phyloP scores from a whole-genome alignment of 2,113 vertebrate species.

The Salvelinus fontinalis region DNA sequence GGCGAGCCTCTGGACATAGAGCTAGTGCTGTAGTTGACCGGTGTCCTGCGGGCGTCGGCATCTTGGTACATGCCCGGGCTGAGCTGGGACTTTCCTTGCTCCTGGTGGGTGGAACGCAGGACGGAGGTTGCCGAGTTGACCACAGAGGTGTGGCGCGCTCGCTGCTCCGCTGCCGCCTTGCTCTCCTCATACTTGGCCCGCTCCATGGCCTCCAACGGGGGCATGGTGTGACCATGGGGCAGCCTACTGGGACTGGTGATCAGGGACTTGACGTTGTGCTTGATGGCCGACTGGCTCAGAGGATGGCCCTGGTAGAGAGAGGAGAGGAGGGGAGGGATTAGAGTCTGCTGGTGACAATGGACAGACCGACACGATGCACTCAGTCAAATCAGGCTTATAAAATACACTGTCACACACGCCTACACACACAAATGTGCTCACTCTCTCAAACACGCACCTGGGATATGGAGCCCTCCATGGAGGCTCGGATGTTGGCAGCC shows the following conservation, averaged over 20 bases:
- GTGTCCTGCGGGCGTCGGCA: conserved; percentile 86
- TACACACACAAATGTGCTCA: neutral
- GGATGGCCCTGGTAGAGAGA: conserved; percentile 80
- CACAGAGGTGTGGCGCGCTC: conserved; percentile 88
- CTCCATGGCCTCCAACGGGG: conserved; percentile 86
- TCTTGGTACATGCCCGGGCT: conserved; percentile 98
- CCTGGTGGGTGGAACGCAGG: conserved; percentile 93
- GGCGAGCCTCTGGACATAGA: conserved; percentile 91
- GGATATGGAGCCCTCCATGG: conserved; percentile 89
- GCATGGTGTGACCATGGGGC: conserved; percentile 74
- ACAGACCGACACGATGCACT: neutral
- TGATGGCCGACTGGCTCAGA: conserved; percentile 89
- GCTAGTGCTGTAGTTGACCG: conserved; percentile 87
- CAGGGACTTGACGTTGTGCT: conserved; percentile 97
- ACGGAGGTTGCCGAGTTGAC: conserved; percentile 94
- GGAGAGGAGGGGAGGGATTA: conserved; percentile 6
- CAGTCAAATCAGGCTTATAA: neutral
- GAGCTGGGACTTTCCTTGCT: conserved; percentile 87
- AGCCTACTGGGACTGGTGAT: conserved; percentile 91
- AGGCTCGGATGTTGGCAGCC: conserved; percentile 72
- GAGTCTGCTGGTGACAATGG: neutral
- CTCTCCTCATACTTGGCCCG: conserved; percentile 89
- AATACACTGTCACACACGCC: neutral
- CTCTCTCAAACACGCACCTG: conserved; percentile 76
- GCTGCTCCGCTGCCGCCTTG: conserved; percentile 82